Evolutionary conservation across 2,888 invertebrate species (phyloP).

Genomic region (Scelioninae gen. 1): DNA sequence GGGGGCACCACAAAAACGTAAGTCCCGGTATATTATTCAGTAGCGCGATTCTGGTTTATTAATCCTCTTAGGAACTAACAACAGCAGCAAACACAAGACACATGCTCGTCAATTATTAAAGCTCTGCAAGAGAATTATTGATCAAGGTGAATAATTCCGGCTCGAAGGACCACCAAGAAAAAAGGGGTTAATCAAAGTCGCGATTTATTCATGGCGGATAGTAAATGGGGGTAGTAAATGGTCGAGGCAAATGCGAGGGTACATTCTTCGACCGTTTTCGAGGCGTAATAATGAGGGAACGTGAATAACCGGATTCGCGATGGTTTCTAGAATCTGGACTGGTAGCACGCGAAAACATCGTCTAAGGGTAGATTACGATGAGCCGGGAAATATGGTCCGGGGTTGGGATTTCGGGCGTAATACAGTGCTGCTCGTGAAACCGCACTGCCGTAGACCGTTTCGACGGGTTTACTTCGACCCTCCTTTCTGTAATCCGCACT

Average conservation of each 20-base stretch:
- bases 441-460: constrained; percentile 57
- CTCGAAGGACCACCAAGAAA: neutral
- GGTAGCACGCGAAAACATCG: constrained; percentile 65
- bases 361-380: constrained; percentile 64
- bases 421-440: constrained; percentile 49
- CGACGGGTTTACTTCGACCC: constrained; percentile 58
- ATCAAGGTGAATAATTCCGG: constrained; percentile 17
- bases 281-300: constrained; percentile 52
- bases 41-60: constrained; percentile 44
- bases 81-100: constrained; percentile 16
- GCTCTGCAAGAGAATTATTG: constrained; percentile 18
- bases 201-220: constrained; percentile 35
- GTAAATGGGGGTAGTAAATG: neutral
- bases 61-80: constrained; percentile 38
- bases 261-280: constrained; percentile 38
- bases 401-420: constrained; percentile 48
- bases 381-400: constrained; percentile 58
- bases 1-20: constrained; percentile 78
- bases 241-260: too few relatives aligned
- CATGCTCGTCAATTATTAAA: constrained; percentile 36
- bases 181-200: constrained; percentile 38
- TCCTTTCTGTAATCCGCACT: constrained; percentile 64
- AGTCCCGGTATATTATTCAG: constrained; percentile 66
- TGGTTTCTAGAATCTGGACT: constrained; percentile 60
- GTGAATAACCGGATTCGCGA: constrained; percentile 58